phyloP scores from a whole-genome alignment of 2,888 invertebrate genomes.

The Stenoptilia bipunctidactyla region DNA sequence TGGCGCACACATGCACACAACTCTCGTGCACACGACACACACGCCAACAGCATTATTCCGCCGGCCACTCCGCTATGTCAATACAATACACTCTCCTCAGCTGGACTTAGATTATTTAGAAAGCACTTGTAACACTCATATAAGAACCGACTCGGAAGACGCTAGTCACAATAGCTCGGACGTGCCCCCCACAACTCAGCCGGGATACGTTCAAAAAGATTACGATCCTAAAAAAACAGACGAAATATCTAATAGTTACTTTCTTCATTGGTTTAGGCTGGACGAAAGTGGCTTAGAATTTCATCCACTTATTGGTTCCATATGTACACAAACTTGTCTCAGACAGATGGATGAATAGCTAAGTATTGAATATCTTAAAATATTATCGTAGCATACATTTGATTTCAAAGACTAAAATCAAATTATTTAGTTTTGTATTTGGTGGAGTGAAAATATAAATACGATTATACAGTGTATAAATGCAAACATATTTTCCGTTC shows the following conservation, averaged over 20 bases:
- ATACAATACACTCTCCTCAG: slow-evolving; percentile 72
- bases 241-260: slow-evolving; percentile 52
- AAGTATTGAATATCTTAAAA: too few relatives aligned
- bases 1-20: slow-evolving; percentile 18
- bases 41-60: slow-evolving; percentile 55
- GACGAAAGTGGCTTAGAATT: slow-evolving; percentile 27
- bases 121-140: slow-evolving; percentile 74
- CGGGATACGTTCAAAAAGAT: slow-evolving; percentile 63
- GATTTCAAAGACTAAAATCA: too few relatives aligned
- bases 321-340: background rate
- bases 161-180: slow-evolving; percentile 67
- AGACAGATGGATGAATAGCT: background rate
- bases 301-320: slow-evolving; percentile 17
- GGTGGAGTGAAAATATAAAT: too few relatives aligned
- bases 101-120: slow-evolving; percentile 74
- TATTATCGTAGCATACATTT: too few relatives aligned
- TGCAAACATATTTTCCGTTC: background rate
- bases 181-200: slow-evolving; percentile 58
- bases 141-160: slow-evolving; percentile 68
- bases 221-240: slow-evolving; percentile 70
- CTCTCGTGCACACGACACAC: slow-evolving; percentile 29
- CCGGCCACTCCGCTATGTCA: slow-evolving; percentile 72
- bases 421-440: too few relatives aligned
- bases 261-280: slow-evolving; percentile 40
- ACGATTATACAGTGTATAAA: background rate